phyloP scores from a whole-genome alignment of 2,888 invertebrate species.

The Cephonodes hylas region DNA sequence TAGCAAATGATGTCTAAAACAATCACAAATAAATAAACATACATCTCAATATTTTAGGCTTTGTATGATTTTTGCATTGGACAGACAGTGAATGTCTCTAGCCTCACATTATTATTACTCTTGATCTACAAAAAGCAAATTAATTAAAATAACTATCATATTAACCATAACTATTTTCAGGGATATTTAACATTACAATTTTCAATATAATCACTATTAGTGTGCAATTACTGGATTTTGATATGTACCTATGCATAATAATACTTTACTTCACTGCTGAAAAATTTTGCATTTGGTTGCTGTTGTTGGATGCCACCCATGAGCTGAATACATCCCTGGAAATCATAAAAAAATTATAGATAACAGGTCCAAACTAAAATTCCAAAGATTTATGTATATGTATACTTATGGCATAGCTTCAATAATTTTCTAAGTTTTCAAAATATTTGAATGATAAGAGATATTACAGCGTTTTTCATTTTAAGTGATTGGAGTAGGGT shows the following conservation, averaged over 20 bases:
- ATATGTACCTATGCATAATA: constrained; percentile 48
- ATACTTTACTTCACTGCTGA: constrained; percentile 87
- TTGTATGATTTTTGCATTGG: neutral
- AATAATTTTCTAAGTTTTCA: no score
- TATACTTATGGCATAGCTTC: no score
- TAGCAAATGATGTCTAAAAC: neutral
- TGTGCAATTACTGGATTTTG: constrained; percentile 40
- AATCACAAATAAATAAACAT: neutral
- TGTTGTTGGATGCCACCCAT: constrained; percentile 93
- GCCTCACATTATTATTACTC: neutral
- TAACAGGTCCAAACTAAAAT: neutral
- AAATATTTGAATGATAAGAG: no score
- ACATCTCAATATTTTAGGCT: neutral
- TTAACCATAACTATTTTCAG: neutral
- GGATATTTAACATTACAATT: neutral
- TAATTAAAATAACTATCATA: neutral
- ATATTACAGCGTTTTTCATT: no score
- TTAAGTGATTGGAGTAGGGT: no score
- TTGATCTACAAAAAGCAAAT: neutral
- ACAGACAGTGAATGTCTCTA: neutral
- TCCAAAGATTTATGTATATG: no score
- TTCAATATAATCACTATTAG: constrained; percentile 1
- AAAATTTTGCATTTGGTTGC: constrained; percentile 88
- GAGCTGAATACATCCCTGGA: constrained; percentile 94
- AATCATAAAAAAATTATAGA: constrained; percentile 15